These are phyloP conservation scores for Mesaphorura yosii DNA, from an alignment of 1,140 invertebrate genomes.

Conservation along the genomic window DNA sequence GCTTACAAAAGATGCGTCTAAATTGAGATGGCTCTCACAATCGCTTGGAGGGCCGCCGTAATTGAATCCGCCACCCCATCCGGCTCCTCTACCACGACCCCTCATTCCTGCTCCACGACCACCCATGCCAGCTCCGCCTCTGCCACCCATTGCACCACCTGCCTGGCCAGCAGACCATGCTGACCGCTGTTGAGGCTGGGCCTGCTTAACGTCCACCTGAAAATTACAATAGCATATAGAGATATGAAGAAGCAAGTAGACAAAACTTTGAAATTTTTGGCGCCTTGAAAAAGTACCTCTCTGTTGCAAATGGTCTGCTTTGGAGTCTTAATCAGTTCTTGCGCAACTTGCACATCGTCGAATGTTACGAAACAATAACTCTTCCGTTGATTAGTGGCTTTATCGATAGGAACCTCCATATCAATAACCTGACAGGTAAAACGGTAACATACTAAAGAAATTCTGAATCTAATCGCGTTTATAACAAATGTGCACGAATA, in stretches of 20 bases:
- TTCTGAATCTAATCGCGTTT: too few species aligned
- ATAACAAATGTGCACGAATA: too few species aligned
- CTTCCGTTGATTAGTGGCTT: conserved; percentile 52
- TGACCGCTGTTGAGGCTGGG: not conserved
- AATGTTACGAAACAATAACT: conserved; percentile 57
- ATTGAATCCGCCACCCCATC: conserved; percentile 4
- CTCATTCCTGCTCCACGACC: not conserved
- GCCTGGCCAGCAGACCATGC: not conserved
- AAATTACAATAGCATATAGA: not conserved
- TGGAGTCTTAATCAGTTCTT: conserved; percentile 48
- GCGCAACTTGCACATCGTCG: conserved; percentile 49
- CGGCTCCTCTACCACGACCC: not conserved
- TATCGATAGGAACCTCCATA: conserved; percentile 58
- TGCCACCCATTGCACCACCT: not conserved
- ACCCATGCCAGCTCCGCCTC: conserved; percentile 3
- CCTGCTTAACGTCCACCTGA: conserved; percentile 8
- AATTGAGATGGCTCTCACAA: not conserved
- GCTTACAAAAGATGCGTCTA: not conserved
- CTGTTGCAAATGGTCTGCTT: conserved; percentile 53
- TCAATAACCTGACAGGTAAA: too few species aligned
- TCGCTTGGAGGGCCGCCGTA: not conserved
- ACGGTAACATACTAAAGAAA: too few species aligned
- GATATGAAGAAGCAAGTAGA: not conserved
- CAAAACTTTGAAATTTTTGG: not conserved
- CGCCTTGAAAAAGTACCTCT: conserved; percentile 37